Conservation (phyloP, 1,140 invertebrate genomes). For the Papilio helenus region DNA sequence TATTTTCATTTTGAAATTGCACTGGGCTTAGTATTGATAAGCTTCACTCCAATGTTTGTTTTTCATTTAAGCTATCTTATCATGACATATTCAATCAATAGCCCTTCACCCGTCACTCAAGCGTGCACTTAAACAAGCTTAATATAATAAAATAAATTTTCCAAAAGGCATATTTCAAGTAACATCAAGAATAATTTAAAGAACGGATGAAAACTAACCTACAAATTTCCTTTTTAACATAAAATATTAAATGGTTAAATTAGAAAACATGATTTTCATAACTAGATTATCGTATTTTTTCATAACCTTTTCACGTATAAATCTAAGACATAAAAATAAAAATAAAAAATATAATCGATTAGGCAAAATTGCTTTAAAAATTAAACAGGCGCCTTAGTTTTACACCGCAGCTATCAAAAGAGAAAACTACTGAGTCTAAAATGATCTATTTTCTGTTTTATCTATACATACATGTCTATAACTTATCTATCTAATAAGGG, state of each 20-base stretch:
- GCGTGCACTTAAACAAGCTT: background rate
- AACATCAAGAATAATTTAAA: background rate
- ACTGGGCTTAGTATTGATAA: no score
- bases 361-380: background rate
- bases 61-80: slow-evolving; percentile 9
- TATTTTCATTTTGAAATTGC: no score
- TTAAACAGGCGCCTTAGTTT: background rate
- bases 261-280: no score
- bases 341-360: background rate
- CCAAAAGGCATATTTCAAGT: background rate
- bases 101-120: slow-evolving; percentile 3
- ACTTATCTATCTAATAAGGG: slow-evolving; percentile 10
- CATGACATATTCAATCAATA: slow-evolving; percentile 13
- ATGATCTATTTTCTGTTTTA: background rate
- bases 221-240: background rate
- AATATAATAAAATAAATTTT: background rate
- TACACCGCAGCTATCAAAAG: no score
- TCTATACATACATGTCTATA: background rate
- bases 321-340: background rate
- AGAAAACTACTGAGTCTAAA: background rate
- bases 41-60: background rate
- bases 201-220: background rate
- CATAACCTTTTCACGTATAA: background rate
- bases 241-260: background rate
- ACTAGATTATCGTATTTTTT: background rate